These are phyloP conservation scores for Triplophysa bombifrons DNA, from an alignment of 2,797 vertebrate genomes.

Conservation along the genomic window DNA sequence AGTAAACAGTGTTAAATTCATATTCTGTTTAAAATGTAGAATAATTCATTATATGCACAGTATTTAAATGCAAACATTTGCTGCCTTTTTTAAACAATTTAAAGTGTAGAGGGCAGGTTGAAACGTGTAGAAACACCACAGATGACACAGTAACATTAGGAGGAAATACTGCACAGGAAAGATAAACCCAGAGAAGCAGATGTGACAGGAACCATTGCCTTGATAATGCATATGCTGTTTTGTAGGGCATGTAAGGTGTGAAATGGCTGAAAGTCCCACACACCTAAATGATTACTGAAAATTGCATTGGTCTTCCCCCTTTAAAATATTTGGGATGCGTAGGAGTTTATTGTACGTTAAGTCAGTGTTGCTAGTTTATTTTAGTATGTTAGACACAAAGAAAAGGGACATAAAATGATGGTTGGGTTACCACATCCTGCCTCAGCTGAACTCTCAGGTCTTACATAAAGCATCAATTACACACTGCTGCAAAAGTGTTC, in stretches of 20 bases:
- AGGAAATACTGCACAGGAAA: constrained; percentile 53
- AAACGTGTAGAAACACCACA: neutral
- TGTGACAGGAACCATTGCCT: constrained; percentile 50
- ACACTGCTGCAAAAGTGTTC: neutral
- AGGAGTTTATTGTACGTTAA: neutral
- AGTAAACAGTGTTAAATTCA: neutral
- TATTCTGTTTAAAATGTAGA: neutral
- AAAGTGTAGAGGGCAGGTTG: neutral
- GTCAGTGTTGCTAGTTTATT: neutral
- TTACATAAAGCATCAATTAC: constrained; percentile 31
- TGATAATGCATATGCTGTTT: constrained; percentile 26
- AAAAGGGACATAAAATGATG: constrained; percentile 7
- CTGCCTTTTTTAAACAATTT: neutral
- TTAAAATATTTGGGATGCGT: neutral
- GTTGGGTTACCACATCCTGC: constrained; percentile 57
- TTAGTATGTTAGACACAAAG: constrained; percentile 6
- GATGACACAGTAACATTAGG: constrained; percentile 35
- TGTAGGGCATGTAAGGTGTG: constrained; percentile 1
- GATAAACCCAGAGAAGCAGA: constrained; percentile 54
- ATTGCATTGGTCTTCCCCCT: neutral
- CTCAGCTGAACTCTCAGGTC: neutral
- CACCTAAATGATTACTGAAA: constrained; percentile 2
- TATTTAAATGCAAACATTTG: neutral
- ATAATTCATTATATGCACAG: neutral
- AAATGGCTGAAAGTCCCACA: constrained; percentile 10